Conservation (phyloP, 2,113 vertebrate genomes). For the Neopipo cinnamomea region DNA sequence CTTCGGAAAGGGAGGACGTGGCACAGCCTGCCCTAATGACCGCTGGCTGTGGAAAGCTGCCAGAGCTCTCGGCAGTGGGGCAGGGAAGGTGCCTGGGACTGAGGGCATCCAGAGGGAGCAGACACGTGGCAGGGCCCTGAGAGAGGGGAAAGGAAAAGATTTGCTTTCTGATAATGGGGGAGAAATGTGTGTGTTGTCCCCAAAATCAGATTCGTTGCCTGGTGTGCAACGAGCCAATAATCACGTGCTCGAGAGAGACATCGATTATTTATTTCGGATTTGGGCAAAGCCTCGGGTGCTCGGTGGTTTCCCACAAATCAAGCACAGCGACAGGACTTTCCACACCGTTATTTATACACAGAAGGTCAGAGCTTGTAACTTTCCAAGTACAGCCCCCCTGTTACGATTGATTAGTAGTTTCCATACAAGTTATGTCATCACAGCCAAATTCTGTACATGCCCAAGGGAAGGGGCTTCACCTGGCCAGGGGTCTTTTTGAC, state of each 20-base stretch:
- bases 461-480: background rate
- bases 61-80: background rate
- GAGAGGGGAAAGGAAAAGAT: background rate
- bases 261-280: background rate
- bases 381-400: background rate
- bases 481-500: background rate
- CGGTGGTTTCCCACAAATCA: background rate
- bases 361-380: background rate
- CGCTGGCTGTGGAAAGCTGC: background rate
- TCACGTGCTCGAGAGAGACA: background rate
- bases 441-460: background rate
- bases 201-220: background rate
- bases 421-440: background rate
- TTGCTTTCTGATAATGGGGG: background rate
- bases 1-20: background rate
- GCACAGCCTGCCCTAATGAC: background rate
- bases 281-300: background rate
- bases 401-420: background rate
- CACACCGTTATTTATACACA: rapidly evolving
- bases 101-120: background rate
- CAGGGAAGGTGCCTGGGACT: background rate
- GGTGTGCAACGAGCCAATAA: background rate
- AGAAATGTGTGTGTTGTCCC: background rate
- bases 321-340: background rate
- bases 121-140: background rate